Base-by-base conservation (phyloP, 2,797 vertebrate species). In the Allobates femoralis region DNA sequence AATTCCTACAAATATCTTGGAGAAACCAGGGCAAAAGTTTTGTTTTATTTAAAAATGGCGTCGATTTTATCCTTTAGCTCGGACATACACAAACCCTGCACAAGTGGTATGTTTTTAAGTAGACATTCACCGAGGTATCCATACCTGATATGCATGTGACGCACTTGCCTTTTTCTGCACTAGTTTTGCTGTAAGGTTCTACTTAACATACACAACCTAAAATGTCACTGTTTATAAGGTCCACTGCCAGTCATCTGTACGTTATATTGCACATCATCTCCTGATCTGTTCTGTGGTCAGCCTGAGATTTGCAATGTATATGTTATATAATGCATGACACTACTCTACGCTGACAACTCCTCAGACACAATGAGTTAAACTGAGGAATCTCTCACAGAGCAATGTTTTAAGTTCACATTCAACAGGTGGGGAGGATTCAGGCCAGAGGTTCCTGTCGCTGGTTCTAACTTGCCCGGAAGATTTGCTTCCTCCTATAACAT, bases 381-480 rank as follows among this genome's bases (percentile, higher is more conserved):
- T 81, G 71, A 46, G 87, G 87, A 88, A 88, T 88, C 83, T 80
- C 64, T 34, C 62, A 76, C n/a, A 74, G 66, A 81, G 82, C 77
- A 66, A 85, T 87, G 82, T 83, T 87, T 85, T 87, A 87, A 76
- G 69, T 88, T 85, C 83, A 85, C 83, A 81, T 88, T 85, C 87
- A 88, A 62, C 87, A 85, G 87, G 87, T 88, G 87, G 83, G 83
- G 83, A 85, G 83, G 83, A 85, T 88, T 85, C 80, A 80, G 87
- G 71, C 77, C 87, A 88, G 83, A 85, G 77, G 74, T 88, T 85
- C 79, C 87, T 88, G 50, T 73, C 51, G 80, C 87, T 46, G 77
- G 87, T 88, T 85, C 53, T 62, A 88, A 88, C 87, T 77, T 88
- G 87, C 87, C 87, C 60, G 83, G 83, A 88, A 85, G 87, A 85